Evolutionary conservation across 2,113 vertebrate genomes (phyloP).

Genomic region (Rhinopithecus roxellana): DNA sequence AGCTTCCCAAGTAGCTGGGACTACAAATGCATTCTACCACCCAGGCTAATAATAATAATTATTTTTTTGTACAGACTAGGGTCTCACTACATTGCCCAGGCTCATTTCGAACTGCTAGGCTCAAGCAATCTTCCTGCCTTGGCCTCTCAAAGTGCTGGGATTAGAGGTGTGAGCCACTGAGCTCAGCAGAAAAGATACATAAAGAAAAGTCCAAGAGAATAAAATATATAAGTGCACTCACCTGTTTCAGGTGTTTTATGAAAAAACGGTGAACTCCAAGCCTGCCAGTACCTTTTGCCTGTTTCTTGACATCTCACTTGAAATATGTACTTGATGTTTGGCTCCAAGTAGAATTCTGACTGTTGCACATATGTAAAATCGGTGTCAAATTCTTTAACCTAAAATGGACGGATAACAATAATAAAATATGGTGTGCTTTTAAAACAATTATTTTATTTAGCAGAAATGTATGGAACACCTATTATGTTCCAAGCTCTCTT

Average conservation of each 20-base stretch:
- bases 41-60: too few species aligned
- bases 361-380: accelerated
- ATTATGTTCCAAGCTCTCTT: neutral
- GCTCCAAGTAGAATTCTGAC: constrained; percentile 73
- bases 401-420: neutral
- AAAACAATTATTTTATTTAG: neutral
- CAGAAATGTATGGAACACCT: neutral
- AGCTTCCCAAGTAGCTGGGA: too few species aligned
- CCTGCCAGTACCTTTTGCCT: constrained; percentile 79
- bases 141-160: too few species aligned
- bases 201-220: neutral
- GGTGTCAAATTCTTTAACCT: constrained; percentile 59
- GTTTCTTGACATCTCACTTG: constrained; percentile 81
- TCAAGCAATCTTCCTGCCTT: too few species aligned
- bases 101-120: too few species aligned
- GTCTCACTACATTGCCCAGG: too few species aligned
- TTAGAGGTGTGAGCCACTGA: too few species aligned
- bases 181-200: too few species aligned
- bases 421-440: neutral
- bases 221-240: constrained; percentile 59
- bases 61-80: too few species aligned
- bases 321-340: constrained; percentile 75
- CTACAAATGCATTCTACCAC: too few species aligned
- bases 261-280: constrained; percentile 78
- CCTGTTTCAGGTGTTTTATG: constrained; percentile 81